Conservation (phyloP, 1,140 invertebrate genomes). For the Pteromalus puparum region DNA sequence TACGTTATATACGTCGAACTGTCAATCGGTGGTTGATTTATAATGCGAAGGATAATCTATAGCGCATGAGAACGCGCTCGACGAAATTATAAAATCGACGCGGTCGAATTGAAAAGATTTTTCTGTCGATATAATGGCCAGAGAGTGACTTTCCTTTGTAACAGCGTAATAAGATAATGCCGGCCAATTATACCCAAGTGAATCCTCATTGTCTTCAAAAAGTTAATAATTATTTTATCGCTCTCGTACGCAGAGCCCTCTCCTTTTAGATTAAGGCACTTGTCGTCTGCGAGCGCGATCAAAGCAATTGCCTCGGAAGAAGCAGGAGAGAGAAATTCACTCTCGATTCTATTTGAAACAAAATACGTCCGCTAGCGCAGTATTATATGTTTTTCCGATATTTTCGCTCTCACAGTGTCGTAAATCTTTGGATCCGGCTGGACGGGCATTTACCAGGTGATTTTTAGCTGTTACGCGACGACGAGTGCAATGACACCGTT, state of each 20-base stretch:
- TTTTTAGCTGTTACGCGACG: neutral
- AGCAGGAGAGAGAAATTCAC: neutral
- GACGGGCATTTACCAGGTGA: neutral
- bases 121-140: neutral
- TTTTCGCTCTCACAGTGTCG: neutral
- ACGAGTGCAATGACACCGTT: conserved; percentile 40
- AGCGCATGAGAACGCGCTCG: no score
- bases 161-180: neutral
- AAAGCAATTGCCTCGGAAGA: neutral
- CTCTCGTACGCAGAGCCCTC: neutral
- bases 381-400: no score
- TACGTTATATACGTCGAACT: no score
- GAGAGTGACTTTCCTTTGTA: neutral
- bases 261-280: neutral
- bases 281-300: neutral
- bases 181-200: neutral
- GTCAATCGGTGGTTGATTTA: no score
- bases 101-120: neutral
- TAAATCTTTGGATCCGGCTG: neutral
- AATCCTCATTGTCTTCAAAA: neutral
- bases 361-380: no score
- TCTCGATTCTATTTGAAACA: neutral
- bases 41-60: no score
- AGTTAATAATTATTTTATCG: neutral
- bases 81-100: neutral